A percentile compares a stretch with the other conserved stretches of the same genome.
Conservation (phyloP, 2,113 vertebrate species). For the Rhinogobius similis region DNA sequence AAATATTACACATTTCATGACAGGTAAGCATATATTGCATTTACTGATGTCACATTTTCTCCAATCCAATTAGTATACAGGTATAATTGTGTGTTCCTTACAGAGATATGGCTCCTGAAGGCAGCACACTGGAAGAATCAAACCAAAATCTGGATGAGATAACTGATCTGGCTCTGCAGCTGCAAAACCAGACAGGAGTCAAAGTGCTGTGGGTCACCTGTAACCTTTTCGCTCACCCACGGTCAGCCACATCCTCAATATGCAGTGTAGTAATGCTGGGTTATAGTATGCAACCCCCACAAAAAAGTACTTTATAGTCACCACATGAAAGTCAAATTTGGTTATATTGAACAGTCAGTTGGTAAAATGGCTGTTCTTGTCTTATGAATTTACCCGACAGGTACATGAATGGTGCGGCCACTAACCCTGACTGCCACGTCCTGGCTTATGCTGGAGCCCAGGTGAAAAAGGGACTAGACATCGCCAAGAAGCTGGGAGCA, state of each 20-base stretch:
- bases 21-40: constrained; percentile 46
- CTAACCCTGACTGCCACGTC: constrained; percentile 71
- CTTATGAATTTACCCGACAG: constrained; percentile 30
- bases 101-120: constrained; percentile 74
- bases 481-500: constrained; percentile 71
- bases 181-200: constrained; percentile 69
- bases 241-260: constrained; percentile 34
- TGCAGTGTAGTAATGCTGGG: background rate
- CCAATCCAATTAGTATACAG: background rate
- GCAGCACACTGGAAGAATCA: constrained; percentile 66
- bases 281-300: background rate
- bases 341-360: background rate
- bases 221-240: constrained; percentile 72
- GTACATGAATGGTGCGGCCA: constrained; percentile 74
- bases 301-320: background rate
- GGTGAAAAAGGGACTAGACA: constrained; percentile 71
- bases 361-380: background rate
- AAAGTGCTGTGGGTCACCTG: constrained; percentile 76
- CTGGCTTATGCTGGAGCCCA: constrained; percentile 69
- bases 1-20: constrained; percentile 78
- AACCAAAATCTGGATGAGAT: constrained; percentile 71
- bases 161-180: constrained; percentile 69
- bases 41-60: background rate
- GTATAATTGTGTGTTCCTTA: background rate
- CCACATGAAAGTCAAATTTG: background rate